Evolutionary conservation across 2,797 vertebrate species (phyloP).

Genomic region (Pterois miles): DNA sequence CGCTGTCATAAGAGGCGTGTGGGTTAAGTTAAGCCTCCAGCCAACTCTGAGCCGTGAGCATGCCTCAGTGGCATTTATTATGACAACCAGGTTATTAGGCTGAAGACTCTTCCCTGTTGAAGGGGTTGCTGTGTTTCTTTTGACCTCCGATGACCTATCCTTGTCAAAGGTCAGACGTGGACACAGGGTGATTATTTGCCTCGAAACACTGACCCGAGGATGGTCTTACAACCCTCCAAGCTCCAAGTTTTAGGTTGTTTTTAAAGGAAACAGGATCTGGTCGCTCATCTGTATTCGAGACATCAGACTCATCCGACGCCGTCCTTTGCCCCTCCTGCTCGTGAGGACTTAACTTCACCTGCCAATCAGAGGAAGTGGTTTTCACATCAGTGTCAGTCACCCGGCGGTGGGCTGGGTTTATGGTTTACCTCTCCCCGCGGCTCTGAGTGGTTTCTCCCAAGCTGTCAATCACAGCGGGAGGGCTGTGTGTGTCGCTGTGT

Average conservation of each 20-base stretch:
- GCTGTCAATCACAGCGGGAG: conserved; percentile 66
- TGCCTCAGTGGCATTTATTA: conserved; percentile 29
- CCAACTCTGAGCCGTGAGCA: conserved; percentile 3
- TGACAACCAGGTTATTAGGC: conserved; percentile 43
- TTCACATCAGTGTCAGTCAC: conserved; percentile 68
- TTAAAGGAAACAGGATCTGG: not conserved
- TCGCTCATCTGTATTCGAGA: conserved; percentile 3
- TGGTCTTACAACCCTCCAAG: not conserved
- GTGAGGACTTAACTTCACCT: conserved; percentile 48
- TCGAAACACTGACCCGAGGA: not conserved
- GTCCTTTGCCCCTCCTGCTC: not conserved
- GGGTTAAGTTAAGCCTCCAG: conserved; percentile 21
- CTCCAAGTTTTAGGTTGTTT: not conserved
- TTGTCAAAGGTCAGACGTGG: conserved; percentile 21
- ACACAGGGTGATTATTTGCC: not conserved
- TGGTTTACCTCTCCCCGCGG: conserved; percentile 46
- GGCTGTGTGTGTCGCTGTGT: conserved; percentile 31
- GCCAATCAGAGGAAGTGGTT: conserved; percentile 65
- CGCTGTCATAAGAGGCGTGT: not conserved
- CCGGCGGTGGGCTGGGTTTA: conserved; percentile 38
- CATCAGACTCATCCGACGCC: not conserved
- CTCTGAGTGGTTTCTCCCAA: conserved; percentile 58
- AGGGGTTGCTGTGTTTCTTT: conserved; percentile 6
- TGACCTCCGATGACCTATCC: conserved; percentile 20
- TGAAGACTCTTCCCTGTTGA: not conserved